Evolutionary conservation across 2,888 invertebrate genomes (phyloP), one percentile per base, ranked within the genome.

Genomic region (Hydrotaea cyrtoneurina): DNA sequence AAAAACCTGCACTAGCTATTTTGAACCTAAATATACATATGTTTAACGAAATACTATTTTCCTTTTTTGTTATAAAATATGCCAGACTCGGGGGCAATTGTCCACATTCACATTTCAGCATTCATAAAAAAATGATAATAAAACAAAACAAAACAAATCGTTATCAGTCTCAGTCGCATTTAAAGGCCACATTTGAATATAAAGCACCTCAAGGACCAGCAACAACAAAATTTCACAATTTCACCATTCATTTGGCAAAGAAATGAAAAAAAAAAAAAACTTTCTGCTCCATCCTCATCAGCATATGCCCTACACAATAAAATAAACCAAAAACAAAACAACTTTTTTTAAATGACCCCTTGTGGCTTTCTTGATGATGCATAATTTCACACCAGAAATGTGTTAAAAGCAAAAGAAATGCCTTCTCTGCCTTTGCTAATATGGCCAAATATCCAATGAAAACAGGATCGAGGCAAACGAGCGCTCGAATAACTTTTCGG

Each of bases 311-410:
- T 13, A 21, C 5, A 66, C 19, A 39, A 39, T 11, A n/a, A 26
- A 64, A 46, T 2, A 73, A 85, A 82, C 64, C 64, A 78, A 78
- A 50, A 50, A 13, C 17, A 64, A 80, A 59, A 15, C 72, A 90
- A 90, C 88, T 87, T 89, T 88, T 89, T 90, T 90, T 90, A 89
- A 90, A 90, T 90, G 85, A 82, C 82, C 85, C 85, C 85, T 82
- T 85, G 85, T 85, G 85, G 85, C 85, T 85, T 69, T 80, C 69
- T 85, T 85, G 85, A 85, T 85, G 82, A 85, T 85, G 85, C 85
- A 85, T 85, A 85, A 85, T 85, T 85, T 85, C 85, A 77, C 85
- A 85, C 85, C 82, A 82, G 62, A 77, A 85, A 80, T 85, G 79
- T 85, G 85, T 85, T 82, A 80, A 85, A 85, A 31, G 31, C 2